Percentiles rank a stretch among this genome's conserved stretches.
Conservation (phyloP, 1,140 invertebrate species). For the Ridgeia piscesae region DNA sequence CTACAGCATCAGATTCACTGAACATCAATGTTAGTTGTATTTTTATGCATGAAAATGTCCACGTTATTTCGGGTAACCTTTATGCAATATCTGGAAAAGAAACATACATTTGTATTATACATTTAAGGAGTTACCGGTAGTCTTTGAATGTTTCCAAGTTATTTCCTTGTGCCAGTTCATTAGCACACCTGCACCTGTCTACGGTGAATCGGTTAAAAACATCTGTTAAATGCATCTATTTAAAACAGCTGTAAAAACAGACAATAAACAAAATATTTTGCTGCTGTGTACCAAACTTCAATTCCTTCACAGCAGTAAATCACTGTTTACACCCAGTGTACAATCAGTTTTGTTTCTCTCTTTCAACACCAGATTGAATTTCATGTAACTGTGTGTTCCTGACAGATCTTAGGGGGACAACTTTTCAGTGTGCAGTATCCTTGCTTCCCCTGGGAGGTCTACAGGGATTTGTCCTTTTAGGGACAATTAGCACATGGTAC, state of each 20-base stretch:
- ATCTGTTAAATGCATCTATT: neutral
- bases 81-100: no score
- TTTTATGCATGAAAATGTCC: no score
- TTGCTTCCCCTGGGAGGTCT: neutral
- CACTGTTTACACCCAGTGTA: neutral
- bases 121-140: no score
- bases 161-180: neutral
- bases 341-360: neutral
- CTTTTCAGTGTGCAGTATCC: neutral
- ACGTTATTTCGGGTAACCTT: no score
- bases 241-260: neutral
- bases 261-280: neutral
- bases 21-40: no score
- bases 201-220: neutral
- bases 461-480: neutral
- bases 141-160: neutral
- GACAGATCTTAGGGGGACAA: neutral
- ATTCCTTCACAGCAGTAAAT: neutral
- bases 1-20: no score
- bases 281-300: neutral
- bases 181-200: neutral
- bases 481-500: no score
- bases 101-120: no score
- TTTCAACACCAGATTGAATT: neutral
- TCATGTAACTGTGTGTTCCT: neutral